Percentiles rank a stretch among this genome's conserved stretches.
These are phyloP conservation scores for Rhizomys pruinosus DNA, from an alignment of 2,113 vertebrate genomes.

Conservation along the genomic window DNA sequence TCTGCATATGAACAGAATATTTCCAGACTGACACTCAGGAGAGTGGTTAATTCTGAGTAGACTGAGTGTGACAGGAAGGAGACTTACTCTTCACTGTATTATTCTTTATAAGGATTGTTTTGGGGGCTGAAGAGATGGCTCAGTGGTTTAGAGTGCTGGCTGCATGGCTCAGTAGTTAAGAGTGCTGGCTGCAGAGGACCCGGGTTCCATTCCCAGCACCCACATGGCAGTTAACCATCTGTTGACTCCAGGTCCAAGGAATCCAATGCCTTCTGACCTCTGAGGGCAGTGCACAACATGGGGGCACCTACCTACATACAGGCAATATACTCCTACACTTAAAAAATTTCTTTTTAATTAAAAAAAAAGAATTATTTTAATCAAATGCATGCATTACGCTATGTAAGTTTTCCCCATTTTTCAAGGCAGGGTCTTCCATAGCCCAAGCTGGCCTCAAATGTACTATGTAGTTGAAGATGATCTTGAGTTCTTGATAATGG, in stretches of 20 bases:
- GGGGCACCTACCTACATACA: no score
- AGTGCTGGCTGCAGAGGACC: no score
- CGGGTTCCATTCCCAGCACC: no score
- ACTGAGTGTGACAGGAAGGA: background rate
- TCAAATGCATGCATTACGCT: background rate
- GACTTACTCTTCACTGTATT: background rate
- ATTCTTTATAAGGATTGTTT: background rate
- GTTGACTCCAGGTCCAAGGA: no score
- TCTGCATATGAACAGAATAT: background rate
- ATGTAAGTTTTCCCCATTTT: background rate
- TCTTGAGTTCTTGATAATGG: background rate
- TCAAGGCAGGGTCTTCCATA: background rate
- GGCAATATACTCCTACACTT: no score
- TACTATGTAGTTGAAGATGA: background rate
- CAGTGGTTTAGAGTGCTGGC: no score
- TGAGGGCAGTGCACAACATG: no score
- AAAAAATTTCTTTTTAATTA: no score
- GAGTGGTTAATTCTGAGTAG: background rate
- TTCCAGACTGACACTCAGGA: background rate
- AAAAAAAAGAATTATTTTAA: background rate
- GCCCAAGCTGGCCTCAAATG: background rate
- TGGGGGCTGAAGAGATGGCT: no score
- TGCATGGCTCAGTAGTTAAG: no score
- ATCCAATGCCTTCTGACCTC: no score
- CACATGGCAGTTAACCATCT: no score